These are phyloP conservation scores for Calyptomena viridis DNA, from an alignment of 2,113 vertebrate genomes.

Conservation along the genomic window DNA sequence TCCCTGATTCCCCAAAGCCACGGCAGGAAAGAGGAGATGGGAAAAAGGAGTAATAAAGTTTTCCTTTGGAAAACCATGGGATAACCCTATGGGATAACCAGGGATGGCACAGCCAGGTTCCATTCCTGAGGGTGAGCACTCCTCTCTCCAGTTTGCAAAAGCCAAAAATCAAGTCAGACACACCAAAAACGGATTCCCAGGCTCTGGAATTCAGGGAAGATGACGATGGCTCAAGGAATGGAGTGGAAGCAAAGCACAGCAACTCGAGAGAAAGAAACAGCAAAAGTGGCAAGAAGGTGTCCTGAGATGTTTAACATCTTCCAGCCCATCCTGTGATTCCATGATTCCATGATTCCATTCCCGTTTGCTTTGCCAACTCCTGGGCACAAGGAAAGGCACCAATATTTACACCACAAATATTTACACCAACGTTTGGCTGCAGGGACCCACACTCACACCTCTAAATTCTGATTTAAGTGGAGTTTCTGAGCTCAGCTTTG, in stretches of 20 bases:
- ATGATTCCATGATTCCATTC: fast-evolving
- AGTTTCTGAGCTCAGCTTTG: neutral
- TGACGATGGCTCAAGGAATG: fast-evolving
- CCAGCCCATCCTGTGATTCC: fast-evolving
- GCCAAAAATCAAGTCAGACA: too few species aligned
- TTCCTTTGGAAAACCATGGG: fast-evolving
- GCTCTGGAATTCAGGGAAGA: neutral
- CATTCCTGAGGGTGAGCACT: neutral
- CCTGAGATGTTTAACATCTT: fast-evolving
- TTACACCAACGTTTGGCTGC: fast-evolving
- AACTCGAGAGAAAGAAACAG: neutral
- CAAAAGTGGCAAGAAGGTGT: fast-evolving
- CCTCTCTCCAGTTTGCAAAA: neutral
- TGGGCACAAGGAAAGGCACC: fast-evolving
- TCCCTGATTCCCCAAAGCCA: too few species aligned
- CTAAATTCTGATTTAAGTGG: neutral
- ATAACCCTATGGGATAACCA: too few species aligned
- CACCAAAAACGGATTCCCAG: neutral
- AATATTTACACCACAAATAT: neutral
- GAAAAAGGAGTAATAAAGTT: fast-evolving
- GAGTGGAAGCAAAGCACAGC: neutral
- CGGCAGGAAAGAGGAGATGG: fast-evolving
- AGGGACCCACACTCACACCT: neutral
- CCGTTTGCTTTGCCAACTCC: fast-evolving
- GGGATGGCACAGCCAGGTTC: fast-evolving